Evolutionary conservation across 2,113 vertebrate genomes (phyloP).

Genomic region (Fukomys damarensis): DNA sequence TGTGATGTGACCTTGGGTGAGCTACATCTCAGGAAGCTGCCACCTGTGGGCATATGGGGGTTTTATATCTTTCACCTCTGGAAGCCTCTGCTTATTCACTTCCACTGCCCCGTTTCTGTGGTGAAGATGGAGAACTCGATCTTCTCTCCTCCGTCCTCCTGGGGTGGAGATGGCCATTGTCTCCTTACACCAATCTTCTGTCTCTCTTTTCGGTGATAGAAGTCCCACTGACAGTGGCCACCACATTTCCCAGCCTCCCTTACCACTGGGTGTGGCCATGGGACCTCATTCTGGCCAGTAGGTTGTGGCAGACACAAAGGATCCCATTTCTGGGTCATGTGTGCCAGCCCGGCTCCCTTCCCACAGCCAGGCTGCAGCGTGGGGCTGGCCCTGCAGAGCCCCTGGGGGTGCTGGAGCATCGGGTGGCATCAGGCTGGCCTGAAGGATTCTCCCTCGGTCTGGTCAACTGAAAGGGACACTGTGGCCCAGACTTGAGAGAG

Average conservation of each 20-base stretch:
- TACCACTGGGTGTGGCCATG: not conserved
- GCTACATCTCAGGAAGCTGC: not conserved
- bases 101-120: accelerated
- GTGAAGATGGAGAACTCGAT: accelerated
- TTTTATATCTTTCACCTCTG: not conserved
- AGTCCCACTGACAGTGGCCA: not conserved
- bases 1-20: not conserved
- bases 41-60: accelerated
- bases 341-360: not conserved
- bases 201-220: not conserved
- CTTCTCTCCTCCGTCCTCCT: not conserved
- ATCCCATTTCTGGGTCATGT: not conserved
- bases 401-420: not conserved
- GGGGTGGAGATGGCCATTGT: not conserved
- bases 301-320: not conserved
- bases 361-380: not conserved
- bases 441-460: accelerated
- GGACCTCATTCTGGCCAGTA: not conserved
- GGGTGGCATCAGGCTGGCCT: accelerated
- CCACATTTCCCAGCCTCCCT: not conserved
- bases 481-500: not conserved
- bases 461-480: not conserved
- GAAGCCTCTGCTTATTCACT: not conserved
- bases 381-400: not conserved
- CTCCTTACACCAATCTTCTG: not conserved